Percentiles rank a stretch among this genome's conserved stretches.
These are phyloP conservation scores for Anolis sagrei DNA, from an alignment of 2,113 vertebrate genomes.

Conservation along the genomic window DNA sequence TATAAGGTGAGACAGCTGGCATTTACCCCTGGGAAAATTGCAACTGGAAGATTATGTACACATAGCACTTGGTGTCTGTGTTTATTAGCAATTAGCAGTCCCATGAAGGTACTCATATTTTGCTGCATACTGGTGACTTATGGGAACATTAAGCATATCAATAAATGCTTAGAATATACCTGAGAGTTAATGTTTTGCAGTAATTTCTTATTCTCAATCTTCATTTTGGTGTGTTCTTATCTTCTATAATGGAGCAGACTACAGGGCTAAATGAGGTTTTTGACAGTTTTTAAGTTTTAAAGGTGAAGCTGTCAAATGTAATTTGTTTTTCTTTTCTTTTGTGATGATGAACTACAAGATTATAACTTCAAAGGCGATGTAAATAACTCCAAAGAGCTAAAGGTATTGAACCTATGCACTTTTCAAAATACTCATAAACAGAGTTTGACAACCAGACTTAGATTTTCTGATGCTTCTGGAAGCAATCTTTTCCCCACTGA, in stretches of 20 bases:
- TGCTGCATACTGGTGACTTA: background rate
- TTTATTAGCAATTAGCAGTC: constrained; percentile 8
- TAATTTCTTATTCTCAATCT: constrained; percentile 35
- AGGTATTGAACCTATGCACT: background rate
- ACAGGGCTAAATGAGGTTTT: constrained; percentile 13
- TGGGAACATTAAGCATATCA: background rate
- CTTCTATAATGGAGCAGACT: constrained; percentile 26
- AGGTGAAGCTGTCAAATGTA: constrained; percentile 21
- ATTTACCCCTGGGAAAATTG: constrained; percentile 7
- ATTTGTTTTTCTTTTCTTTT: constrained; percentile 15
- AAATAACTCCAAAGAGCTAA: background rate
- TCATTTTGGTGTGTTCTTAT: constrained; percentile 3
- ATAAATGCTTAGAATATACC: constrained; percentile 26
- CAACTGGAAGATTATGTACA: background rate
- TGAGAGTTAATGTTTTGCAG: background rate
- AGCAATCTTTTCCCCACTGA: background rate
- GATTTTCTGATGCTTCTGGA: background rate
- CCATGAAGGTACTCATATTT: background rate
- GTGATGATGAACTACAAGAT: constrained; percentile 11
- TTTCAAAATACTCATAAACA: background rate
- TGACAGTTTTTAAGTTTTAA: constrained; percentile 14
- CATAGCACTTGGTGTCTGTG: background rate
- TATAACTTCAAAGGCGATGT: background rate
- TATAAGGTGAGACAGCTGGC: background rate
- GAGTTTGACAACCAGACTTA: background rate